Percentiles rank a stretch among this genome's conserved stretches.
Evolutionary conservation across 2,888 invertebrate species (phyloP).

Genomic region (Leptinotarsa rubiginosa): DNA sequence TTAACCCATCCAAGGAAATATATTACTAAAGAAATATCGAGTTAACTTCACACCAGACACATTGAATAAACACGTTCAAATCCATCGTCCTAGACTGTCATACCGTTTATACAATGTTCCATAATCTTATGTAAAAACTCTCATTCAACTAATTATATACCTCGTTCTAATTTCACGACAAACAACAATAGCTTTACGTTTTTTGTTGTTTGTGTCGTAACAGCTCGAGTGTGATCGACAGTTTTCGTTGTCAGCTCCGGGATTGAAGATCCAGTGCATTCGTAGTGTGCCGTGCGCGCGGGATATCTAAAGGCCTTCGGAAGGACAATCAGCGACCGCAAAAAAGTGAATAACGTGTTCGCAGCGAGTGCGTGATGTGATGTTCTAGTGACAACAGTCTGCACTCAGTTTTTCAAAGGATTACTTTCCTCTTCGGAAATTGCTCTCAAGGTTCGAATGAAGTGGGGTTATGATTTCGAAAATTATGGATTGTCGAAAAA

Average conservation of each 20-base stretch:
- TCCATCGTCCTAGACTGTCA: not conserved
- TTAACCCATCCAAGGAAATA: no score
- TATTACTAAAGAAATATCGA: no score
- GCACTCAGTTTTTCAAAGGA: conserved; percentile 42
- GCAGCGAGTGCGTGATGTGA: conserved; percentile 54
- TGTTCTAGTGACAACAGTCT: conserved; percentile 34
- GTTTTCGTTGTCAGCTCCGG: conserved; percentile 55
- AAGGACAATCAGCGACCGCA: conserved; percentile 53
- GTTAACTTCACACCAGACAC: not conserved
- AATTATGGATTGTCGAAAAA: not conserved
- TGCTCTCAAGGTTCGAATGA: conserved; percentile 30
- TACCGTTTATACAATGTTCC: conserved; percentile 10
- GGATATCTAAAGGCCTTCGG: conserved; percentile 57
- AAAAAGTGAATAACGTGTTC: conserved; percentile 58
- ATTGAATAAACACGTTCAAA: not conserved
- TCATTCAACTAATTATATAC: conserved; percentile 33
- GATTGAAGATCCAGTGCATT: conserved; percentile 59
- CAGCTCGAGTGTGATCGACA: conserved; percentile 39
- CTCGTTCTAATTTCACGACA: conserved; percentile 34
- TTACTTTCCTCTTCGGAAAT: conserved; percentile 35
- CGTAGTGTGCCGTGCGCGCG: conserved; percentile 55
- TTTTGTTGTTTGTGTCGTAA: conserved; percentile 37
- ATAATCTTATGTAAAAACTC: conserved; percentile 16
- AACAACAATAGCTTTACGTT: conserved; percentile 32
- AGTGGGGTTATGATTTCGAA: conserved; percentile 5